Evolutionary conservation across 1,140 invertebrate species (phyloP).

Genomic region (Liolophura sinensis): DNA sequence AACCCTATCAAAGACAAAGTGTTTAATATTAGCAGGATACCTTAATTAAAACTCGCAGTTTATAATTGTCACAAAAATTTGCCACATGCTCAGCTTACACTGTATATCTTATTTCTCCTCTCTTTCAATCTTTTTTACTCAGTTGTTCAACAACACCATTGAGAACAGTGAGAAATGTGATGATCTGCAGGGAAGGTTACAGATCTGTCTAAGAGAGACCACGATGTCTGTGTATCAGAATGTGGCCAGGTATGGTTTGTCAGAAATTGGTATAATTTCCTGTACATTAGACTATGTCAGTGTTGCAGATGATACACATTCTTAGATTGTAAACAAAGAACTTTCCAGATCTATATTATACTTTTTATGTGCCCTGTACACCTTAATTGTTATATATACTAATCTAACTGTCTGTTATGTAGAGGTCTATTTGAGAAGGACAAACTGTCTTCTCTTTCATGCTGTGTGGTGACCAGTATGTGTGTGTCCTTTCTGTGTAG

Average conservation of each 20-base stretch:
- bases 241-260: constrained; percentile 50
- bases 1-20: not conserved
- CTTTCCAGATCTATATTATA: too few species aligned
- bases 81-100: not conserved
- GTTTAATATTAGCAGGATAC: not conserved
- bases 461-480: too few species aligned
- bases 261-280: too few species aligned
- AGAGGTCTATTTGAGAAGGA: too few species aligned
- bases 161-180: constrained; percentile 51
- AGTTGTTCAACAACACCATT: constrained; percentile 72
- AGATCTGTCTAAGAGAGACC: constrained; percentile 56
- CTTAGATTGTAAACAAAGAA: too few species aligned
- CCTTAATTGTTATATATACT: too few species aligned
- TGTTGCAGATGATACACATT: too few species aligned
- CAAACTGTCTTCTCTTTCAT: too few species aligned
- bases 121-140: constrained; percentile 25
- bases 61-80: constrained; percentile 10
- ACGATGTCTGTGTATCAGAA: constrained; percentile 64
- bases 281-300: too few species aligned
- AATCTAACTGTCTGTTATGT: too few species aligned
- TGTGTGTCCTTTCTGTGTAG: too few species aligned
- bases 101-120: constrained; percentile 2
- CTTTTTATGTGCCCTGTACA: too few species aligned
- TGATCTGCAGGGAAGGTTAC: constrained; percentile 44
- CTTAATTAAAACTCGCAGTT: not conserved